These are phyloP conservation scores for Grallaria varia DNA, from an alignment of 2,113 vertebrate species.

Conservation along the genomic window DNA sequence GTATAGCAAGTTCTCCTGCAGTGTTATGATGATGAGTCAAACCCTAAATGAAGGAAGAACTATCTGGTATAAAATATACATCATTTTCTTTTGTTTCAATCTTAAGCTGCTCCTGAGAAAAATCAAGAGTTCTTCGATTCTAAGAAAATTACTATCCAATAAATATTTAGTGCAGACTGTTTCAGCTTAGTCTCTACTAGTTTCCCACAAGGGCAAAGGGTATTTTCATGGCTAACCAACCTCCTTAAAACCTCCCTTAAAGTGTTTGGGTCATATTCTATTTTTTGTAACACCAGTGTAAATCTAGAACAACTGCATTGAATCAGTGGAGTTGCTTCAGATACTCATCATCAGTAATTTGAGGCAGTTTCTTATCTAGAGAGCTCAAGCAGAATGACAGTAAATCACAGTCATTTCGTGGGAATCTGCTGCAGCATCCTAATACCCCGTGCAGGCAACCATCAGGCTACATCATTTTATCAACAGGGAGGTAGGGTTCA, in stretches of 20 bases:
- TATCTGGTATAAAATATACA: background rate
- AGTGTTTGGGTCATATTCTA: background rate
- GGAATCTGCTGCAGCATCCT: background rate
- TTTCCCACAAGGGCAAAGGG: background rate
- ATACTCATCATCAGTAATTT: background rate
- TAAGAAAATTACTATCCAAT: background rate
- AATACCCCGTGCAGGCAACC: background rate
- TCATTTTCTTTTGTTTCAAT: background rate
- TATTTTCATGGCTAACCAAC: background rate
- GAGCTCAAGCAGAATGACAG: background rate
- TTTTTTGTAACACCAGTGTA: background rate
- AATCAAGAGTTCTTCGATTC: background rate
- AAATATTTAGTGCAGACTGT: background rate
- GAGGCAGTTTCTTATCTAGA: background rate
- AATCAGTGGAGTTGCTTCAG: background rate
- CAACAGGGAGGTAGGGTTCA: background rate
- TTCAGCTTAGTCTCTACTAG: background rate
- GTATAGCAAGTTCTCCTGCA: background rate
- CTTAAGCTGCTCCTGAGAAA: background rate
- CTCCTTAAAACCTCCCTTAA: background rate
- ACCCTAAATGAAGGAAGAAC: background rate
- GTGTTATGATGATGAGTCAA: background rate
- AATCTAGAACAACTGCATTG: background rate
- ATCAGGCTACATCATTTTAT: background rate
- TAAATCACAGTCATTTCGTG: conserved; percentile 7